These are phyloP conservation scores for Darevskia nairensis DNA, from an alignment of 2,797 vertebrate species.

Conservation along the genomic window DNA sequence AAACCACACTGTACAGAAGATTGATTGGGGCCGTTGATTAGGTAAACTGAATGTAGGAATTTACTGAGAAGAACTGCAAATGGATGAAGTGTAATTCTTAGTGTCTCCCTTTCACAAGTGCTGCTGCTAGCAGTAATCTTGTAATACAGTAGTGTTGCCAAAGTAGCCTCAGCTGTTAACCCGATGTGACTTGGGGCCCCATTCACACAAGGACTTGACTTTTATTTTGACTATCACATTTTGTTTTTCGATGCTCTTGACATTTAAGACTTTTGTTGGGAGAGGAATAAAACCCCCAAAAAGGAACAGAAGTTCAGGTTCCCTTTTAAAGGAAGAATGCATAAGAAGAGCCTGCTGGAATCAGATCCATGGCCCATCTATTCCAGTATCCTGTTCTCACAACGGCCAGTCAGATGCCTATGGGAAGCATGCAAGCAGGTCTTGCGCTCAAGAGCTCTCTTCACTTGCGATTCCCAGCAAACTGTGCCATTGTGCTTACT, in stretches of 20 bases:
- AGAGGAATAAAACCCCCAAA: neutral
- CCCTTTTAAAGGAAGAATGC: neutral
- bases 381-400: too few relatives aligned
- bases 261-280: neutral
- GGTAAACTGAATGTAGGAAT: neutral
- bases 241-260: neutral
- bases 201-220: neutral
- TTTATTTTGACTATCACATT: neutral
- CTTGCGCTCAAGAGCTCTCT: too few relatives aligned
- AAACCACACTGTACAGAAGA: neutral
- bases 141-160: neutral
- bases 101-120: rapidly evolving
- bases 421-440: too few relatives aligned
- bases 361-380: too few relatives aligned
- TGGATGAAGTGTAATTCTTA: neutral
- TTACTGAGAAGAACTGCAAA: neutral
- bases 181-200: neutral
- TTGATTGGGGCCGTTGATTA: neutral
- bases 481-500: too few relatives aligned
- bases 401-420: too few relatives aligned
- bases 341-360: neutral
- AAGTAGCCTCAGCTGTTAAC: neutral
- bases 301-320: neutral
- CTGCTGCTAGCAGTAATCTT: neutral
- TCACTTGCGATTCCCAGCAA: neutral